These are phyloP conservation scores for Xenopus laevis DNA, from an alignment of 2,113 vertebrate genomes.

Conservation along the genomic window DNA sequence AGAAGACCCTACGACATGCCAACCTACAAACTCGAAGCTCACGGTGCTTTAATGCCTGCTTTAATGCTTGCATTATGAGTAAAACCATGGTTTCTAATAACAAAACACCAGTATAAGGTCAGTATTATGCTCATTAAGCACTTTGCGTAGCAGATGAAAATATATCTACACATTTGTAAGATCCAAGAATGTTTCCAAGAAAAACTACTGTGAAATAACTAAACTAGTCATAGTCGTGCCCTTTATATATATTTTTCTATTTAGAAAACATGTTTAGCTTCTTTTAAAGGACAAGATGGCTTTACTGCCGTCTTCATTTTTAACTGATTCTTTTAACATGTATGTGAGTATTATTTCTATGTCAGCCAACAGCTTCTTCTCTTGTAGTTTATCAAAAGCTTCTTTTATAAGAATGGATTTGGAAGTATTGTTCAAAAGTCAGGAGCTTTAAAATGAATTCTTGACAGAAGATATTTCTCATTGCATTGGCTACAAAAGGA, in stretches of 20 bases:
- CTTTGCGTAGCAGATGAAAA: slow-evolving; percentile 5
- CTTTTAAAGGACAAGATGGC: slow-evolving; percentile 22
- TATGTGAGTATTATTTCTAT: neutral
- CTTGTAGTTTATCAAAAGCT: slow-evolving; percentile 35
- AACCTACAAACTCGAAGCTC: neutral
- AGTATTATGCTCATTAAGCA: neutral
- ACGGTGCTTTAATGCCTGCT: neutral
- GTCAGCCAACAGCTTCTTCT: neutral
- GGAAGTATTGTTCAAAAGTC: slow-evolving; percentile 10
- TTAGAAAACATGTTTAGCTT: slow-evolving; percentile 17
- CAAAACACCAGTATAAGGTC: slow-evolving; percentile 7
- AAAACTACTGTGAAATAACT: slow-evolving; percentile 2
- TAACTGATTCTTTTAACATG: slow-evolving; percentile 22
- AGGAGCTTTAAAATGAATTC: slow-evolving; percentile 7
- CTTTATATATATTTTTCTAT: neutral
- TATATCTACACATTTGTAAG: neutral
- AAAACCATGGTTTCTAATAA: slow-evolving; percentile 29
- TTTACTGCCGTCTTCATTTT: slow-evolving; percentile 10
- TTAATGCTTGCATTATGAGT: slow-evolving; percentile 14
- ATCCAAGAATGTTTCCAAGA: slow-evolving; percentile 14
- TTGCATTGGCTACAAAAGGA: slow-evolving; percentile 22
- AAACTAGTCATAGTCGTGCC: neutral
- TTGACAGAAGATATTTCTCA: slow-evolving; percentile 17
- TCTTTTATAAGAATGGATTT: slow-evolving; percentile 17
- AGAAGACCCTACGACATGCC: slow-evolving; percentile 15